Evolutionary conservation across 2,797 vertebrate species (phyloP).

Genomic region (Oryzias sinensis): DNA sequence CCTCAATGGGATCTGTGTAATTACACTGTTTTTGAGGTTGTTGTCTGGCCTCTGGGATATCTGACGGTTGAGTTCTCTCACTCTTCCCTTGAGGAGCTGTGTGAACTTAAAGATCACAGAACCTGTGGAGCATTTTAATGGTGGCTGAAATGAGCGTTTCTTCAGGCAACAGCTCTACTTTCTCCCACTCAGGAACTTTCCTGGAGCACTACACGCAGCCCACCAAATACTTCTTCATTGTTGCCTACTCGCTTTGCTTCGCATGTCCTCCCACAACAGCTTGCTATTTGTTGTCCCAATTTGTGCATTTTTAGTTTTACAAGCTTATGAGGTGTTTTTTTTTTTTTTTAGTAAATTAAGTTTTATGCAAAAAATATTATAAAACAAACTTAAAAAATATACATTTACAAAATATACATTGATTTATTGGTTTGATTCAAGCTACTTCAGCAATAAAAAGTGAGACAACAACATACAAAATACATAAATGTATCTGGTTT

Average conservation of each 20-base stretch:
- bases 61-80: conserved; percentile 38
- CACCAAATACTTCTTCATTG: conserved; percentile 31
- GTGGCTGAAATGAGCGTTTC: conserved; percentile 62
- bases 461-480: not conserved
- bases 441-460: not conserved
- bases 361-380: too few species aligned
- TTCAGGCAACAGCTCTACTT: conserved; percentile 62
- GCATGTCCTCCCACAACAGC: conserved; percentile 27
- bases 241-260: conserved; percentile 40
- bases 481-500: too few species aligned
- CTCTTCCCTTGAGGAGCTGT: conserved; percentile 53
- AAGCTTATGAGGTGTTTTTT: conserved; percentile 21
- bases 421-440: not conserved
- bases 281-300: conserved; percentile 20
- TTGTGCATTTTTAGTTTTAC: conserved; percentile 2
- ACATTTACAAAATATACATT: not conserved
- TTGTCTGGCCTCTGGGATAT: conserved; percentile 57
- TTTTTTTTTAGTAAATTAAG: too few species aligned
- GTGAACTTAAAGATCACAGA: conserved; percentile 62
- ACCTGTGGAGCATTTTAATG: conserved; percentile 66
- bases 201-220: conserved; percentile 40
- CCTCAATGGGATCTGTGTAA: conserved; percentile 59
- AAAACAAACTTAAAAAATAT: not conserved
- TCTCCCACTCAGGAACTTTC: conserved; percentile 66
- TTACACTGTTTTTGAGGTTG: conserved; percentile 55